These are phyloP conservation scores for Drosophila merina DNA, from an alignment of 2,888 invertebrate genomes.

Conservation along the genomic window DNA sequence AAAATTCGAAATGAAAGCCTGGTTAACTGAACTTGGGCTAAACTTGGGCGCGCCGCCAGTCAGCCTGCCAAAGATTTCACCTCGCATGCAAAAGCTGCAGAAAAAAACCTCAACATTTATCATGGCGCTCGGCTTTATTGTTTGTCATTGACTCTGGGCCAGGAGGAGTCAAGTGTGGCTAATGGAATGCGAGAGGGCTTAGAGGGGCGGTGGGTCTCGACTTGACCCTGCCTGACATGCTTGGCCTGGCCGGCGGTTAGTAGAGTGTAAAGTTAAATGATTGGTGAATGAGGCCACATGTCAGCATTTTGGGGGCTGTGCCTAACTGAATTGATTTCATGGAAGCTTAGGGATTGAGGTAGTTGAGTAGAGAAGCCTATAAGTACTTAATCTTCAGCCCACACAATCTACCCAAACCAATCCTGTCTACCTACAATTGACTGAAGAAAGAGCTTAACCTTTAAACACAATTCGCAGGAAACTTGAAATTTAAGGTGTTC, in stretches of 20 bases:
- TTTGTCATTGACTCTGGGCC: conserved; percentile 57
- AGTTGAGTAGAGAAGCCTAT: background rate
- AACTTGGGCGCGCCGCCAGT: conserved; percentile 34
- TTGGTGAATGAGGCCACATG: conserved; percentile 69
- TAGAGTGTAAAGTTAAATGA: conserved; percentile 80
- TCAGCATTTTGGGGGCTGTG: conserved; percentile 25
- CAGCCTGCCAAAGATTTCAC: conserved; percentile 66
- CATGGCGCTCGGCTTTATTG: conserved; percentile 14
- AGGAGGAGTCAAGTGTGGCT: conserved; percentile 45
- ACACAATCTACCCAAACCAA: background rate
- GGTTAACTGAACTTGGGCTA: conserved; percentile 56
- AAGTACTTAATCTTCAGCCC: background rate
- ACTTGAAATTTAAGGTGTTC: conserved; percentile 1
- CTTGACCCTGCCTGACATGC: conserved; percentile 73
- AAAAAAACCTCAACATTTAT: conserved; percentile 37
- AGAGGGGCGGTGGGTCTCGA: conserved; percentile 30
- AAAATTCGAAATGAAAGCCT: conserved; percentile 42
- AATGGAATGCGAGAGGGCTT: conserved; percentile 40
- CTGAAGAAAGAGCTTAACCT: background rate
- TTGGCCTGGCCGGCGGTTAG: conserved; percentile 63
- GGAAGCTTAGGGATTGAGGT: background rate
- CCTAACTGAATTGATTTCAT: conserved; percentile 35
- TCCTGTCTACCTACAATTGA: background rate
- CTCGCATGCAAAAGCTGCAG: conserved; percentile 40
- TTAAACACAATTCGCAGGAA: background rate